phyloP scores from a whole-genome alignment of 2,888 invertebrate species.

The Drosophila antonietae region DNA sequence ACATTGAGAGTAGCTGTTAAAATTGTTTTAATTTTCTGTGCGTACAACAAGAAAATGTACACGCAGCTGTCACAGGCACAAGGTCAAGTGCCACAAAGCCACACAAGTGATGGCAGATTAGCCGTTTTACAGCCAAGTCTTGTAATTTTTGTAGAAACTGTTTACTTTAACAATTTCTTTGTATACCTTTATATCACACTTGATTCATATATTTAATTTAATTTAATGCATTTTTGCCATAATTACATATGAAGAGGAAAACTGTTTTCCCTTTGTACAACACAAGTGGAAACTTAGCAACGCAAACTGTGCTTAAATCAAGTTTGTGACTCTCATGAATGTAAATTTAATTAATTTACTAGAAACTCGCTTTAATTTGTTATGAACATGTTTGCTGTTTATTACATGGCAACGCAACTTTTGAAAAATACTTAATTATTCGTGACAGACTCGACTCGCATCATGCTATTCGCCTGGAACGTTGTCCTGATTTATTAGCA shows the following conservation, averaged over 20 bases:
- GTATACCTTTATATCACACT: too few species aligned
- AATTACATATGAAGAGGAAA: not conserved
- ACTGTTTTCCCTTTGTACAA: not conserved
- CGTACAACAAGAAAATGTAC: slow-evolving; percentile 50
- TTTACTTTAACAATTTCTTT: too few species aligned
- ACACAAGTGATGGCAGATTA: slow-evolving; percentile 24
- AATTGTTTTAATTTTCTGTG: slow-evolving; percentile 80
- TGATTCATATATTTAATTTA: too few species aligned
- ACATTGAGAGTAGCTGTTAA: slow-evolving; percentile 75
- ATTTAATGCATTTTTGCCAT: not conserved
- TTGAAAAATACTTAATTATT: not conserved
- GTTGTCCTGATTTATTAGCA: not conserved
- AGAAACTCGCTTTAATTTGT: not conserved
- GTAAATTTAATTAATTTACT: not conserved
- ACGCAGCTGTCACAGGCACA: slow-evolving; percentile 38
- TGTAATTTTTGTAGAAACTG: too few species aligned
- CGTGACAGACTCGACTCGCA: not conserved
- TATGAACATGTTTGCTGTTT: not conserved
- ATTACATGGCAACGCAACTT: not conserved
- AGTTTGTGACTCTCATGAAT: not conserved
- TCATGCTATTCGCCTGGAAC: not conserved
- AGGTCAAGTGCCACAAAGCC: slow-evolving; percentile 23
- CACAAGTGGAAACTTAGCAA: not conserved
- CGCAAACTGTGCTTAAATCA: not conserved
- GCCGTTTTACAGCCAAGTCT: slow-evolving; percentile 30